Evolutionary conservation across 2,113 vertebrate species (phyloP).

Genomic region (Falcunculus frontatus): DNA sequence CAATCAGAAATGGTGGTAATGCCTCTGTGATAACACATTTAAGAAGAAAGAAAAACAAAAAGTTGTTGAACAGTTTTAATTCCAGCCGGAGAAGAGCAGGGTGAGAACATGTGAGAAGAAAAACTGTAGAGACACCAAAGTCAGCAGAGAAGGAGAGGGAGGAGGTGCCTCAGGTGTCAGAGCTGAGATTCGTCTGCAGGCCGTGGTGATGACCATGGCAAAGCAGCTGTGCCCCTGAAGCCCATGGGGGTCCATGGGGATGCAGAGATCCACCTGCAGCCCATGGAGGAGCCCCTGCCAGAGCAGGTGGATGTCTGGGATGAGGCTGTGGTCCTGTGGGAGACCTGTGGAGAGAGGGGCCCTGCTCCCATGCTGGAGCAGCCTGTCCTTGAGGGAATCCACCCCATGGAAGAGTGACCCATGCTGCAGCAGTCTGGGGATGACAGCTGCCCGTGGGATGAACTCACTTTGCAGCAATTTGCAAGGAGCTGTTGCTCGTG

Average conservation of each 20-base stretch:
- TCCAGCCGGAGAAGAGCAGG: not conserved
- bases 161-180: not conserved
- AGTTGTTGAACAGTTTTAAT: not conserved
- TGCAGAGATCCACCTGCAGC: not conserved
- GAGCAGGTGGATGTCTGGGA: not conserved
- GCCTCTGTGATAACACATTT: not conserved
- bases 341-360: not conserved
- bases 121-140: not conserved
- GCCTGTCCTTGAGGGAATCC: not conserved
- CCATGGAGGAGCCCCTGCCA: not conserved
- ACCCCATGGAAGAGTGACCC: not conserved
- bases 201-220: accelerated
- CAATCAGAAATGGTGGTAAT: not conserved
- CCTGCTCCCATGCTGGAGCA: not conserved
- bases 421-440: not conserved
- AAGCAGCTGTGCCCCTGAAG: not conserved
- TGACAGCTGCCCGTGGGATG: not conserved
- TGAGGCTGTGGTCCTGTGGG: not conserved
- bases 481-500: not conserved
- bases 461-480: not conserved
- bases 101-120: not conserved
- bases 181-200: not conserved
- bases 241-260: not conserved
- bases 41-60: not conserved
- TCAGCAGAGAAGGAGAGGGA: not conserved